These are phyloP conservation scores for Myrmecophaga tridactyla DNA, from an alignment of 2,113 vertebrate genomes.

Conservation along the genomic window DNA sequence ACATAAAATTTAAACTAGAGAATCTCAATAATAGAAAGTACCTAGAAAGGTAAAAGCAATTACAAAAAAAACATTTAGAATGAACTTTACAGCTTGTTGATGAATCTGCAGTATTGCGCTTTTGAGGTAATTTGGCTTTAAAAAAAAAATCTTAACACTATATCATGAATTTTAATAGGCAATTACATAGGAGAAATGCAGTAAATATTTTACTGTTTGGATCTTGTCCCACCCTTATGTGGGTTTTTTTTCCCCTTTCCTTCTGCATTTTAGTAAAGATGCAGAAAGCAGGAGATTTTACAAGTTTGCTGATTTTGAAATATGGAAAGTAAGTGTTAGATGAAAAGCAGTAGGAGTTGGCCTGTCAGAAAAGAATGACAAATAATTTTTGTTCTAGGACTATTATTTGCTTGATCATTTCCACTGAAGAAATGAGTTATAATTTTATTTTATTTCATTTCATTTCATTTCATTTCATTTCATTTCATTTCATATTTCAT, in stretches of 20 bases:
- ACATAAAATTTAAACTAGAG: neutral
- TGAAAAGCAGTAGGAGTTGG: neutral
- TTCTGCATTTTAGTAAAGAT: neutral
- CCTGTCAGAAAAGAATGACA: neutral
- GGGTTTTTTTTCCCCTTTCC: neutral
- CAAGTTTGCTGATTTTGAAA: neutral
- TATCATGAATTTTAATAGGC: neutral
- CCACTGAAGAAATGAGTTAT: neutral
- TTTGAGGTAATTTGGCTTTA: neutral
- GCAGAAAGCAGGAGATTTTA: neutral
- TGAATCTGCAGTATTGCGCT: neutral
- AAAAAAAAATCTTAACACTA: neutral
- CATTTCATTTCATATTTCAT: no score
- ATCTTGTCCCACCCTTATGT: neutral
- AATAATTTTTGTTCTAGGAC: neutral
- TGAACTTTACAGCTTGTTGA: neutral
- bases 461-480: no score
- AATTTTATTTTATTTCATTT: no score
- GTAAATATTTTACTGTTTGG: neutral
- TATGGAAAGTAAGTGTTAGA: neutral
- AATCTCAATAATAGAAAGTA: neutral
- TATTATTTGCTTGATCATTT: neutral
- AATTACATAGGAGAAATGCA: neutral
- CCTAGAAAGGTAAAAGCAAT: neutral
- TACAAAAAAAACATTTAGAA: neutral